These are phyloP conservation scores for Passer domesticus DNA, from an alignment of 2,113 vertebrate genomes.

Conservation along the genomic window DNA sequence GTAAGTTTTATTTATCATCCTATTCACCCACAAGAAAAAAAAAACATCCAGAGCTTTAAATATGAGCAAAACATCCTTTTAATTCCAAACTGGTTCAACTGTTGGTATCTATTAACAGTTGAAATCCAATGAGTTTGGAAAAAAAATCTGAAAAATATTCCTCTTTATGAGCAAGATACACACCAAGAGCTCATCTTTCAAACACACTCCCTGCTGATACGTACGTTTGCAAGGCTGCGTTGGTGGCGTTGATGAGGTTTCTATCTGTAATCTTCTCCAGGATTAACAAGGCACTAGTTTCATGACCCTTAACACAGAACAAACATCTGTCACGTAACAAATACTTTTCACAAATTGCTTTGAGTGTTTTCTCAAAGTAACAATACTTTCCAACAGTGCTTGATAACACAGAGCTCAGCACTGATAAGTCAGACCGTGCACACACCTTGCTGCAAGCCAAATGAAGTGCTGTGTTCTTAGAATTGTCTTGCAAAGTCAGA, in stretches of 20 bases:
- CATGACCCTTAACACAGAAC: slow-evolving; percentile 87
- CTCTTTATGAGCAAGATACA: background rate
- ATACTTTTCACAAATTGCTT: background rate
- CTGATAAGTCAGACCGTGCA: background rate
- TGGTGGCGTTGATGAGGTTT: slow-evolving; percentile 99
- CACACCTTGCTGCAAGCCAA: slow-evolving; percentile 97
- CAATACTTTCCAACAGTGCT: background rate
- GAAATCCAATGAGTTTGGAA: background rate
- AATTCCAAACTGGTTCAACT: background rate
- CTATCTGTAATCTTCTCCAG: slow-evolving; percentile 96
- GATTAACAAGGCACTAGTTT: slow-evolving; percentile 99
- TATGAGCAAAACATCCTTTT: background rate
- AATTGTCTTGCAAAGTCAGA: slow-evolving; percentile 92
- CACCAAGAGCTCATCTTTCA: background rate
- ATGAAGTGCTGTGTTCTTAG: slow-evolving; percentile 96
- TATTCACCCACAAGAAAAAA: background rate
- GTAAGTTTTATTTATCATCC: background rate
- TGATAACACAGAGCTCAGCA: background rate
- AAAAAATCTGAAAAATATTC: background rate
- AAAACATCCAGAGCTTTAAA: background rate
- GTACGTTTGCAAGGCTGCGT: slow-evolving; percentile 97
- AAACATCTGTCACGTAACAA: slow-evolving; percentile 39
- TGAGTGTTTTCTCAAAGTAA: background rate
- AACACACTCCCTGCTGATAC: slow-evolving; percentile 50
- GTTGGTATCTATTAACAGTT: background rate